Conservation (phyloP, 2,797 vertebrate species). For the Clarias platycephalus region DNA sequence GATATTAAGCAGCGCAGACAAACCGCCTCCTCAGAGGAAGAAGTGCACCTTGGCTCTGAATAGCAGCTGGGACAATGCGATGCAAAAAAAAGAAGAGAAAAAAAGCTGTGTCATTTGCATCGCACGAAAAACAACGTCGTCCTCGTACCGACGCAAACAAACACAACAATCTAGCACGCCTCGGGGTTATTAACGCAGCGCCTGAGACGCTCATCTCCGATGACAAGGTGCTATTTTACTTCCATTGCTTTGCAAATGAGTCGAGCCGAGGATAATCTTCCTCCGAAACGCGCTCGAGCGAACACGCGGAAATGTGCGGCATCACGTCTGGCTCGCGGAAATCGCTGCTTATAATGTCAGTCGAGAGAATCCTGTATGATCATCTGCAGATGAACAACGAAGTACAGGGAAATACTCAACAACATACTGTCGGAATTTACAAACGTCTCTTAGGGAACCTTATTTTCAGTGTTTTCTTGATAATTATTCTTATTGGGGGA, state of each 20-base stretch:
- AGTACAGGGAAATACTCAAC: too few species aligned
- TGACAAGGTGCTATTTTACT: constrained; percentile 55
- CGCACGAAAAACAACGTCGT: constrained; percentile 22
- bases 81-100: neutral
- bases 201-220: constrained; percentile 39
- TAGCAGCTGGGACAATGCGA: constrained; percentile 18
- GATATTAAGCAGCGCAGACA: constrained; percentile 22
- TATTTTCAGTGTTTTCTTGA: too few species aligned
- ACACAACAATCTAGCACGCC: constrained; percentile 41
- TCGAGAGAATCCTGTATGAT: neutral
- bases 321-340: neutral
- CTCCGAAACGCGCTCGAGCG: constrained; percentile 26
- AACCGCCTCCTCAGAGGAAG: constrained; percentile 14
- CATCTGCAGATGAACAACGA: neutral
- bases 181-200: constrained; percentile 40
- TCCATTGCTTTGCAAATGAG: constrained; percentile 46
- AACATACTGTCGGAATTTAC: too few species aligned
- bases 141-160: constrained; percentile 38
- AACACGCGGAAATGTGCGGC: neutral
- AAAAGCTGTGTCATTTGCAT: constrained; percentile 43
- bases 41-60: constrained; percentile 5
- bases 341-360: neutral
- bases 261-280: constrained; percentile 38
- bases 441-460: too few species aligned
- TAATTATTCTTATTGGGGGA: too few species aligned